A percentile compares a stretch with the other conserved stretches of the same genome.
Evolutionary conservation across 2,113 vertebrate species (phyloP).

Genomic region (Prolemur simus): DNA sequence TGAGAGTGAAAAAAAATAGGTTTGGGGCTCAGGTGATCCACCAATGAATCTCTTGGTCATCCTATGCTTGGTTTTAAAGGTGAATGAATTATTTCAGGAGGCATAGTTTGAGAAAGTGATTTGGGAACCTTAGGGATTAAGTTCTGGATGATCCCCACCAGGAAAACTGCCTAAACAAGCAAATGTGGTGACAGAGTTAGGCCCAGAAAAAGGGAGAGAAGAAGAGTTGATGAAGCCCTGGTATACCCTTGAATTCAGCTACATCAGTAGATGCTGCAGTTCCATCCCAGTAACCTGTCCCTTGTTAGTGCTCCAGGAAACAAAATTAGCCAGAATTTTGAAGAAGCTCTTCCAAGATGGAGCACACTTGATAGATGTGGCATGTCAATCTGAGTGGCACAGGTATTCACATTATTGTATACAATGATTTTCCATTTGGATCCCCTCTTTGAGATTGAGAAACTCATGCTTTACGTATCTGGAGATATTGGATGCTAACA

Average conservation of each 20-base stretch:
- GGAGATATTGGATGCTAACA: neutral
- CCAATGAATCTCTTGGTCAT: neutral
- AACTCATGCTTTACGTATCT: neutral
- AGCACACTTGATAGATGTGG: neutral
- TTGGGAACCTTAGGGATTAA: neutral
- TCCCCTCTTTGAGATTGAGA: neutral
- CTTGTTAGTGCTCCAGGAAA: neutral
- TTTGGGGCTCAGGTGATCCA: neutral
- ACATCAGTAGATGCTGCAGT: fast-evolving
- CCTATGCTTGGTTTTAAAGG: neutral
- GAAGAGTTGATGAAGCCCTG: neutral
- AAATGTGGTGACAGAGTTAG: neutral
- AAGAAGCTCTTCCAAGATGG: neutral
- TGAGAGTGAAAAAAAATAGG: neutral
- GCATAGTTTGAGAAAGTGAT: neutral
- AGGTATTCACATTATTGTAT: neutral
- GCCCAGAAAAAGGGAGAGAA: neutral
- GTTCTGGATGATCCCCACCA: neutral
- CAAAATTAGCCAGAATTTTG: neutral
- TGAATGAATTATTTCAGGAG: neutral
- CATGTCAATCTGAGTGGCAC: neutral
- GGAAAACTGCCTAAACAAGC: neutral
- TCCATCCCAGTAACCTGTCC: neutral
- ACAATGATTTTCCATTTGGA: neutral
- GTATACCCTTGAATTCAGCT: neutral